A percentile compares a stretch with the other conserved stretches of the same genome.
Conservation (phyloP, 2,888 invertebrate species). For the Polyommatus iphigenia region DNA sequence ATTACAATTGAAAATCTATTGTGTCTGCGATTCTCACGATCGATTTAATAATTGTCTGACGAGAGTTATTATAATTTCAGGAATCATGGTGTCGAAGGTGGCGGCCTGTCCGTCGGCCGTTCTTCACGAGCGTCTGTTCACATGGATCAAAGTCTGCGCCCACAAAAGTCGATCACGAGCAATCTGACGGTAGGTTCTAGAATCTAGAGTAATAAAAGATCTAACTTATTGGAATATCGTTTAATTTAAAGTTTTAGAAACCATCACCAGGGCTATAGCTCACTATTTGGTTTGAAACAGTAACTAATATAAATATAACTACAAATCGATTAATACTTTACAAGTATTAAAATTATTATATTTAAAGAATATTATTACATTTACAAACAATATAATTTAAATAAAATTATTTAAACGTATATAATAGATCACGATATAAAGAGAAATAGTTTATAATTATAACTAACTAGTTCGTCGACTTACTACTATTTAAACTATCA, state of each 20-base stretch:
- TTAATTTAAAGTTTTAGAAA: slow-evolving; percentile 66
- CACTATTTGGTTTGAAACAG: slow-evolving; percentile 42
- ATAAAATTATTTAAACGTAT: slow-evolving; percentile 57
- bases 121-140: slow-evolving; percentile 67
- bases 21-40: too few species aligned
- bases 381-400: slow-evolving; percentile 76
- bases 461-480: slow-evolving; percentile 65
- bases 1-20: too few species aligned
- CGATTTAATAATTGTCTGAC: not conserved
- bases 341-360: slow-evolving; percentile 43
- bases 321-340: slow-evolving; percentile 33
- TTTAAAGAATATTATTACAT: slow-evolving; percentile 54
- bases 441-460: slow-evolving; percentile 59
- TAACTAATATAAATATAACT: slow-evolving; percentile 47
- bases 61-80: slow-evolving; percentile 54
- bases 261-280: slow-evolving; percentile 72
- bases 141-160: slow-evolving; percentile 67
- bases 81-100: slow-evolving; percentile 84
- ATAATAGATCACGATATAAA: slow-evolving; percentile 69
- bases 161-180: slow-evolving; percentile 66
- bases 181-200: slow-evolving; percentile 69
- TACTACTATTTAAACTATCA: slow-evolving; percentile 81
- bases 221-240: slow-evolving; percentile 54
- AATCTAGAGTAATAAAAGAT: slow-evolving; percentile 35
- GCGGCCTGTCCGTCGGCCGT: slow-evolving; percentile 73